Evolutionary conservation across 2,888 invertebrate species (phyloP), one percentile per base, ranked within the genome.

Genomic region (Acanthosoma haemorrhoidale): DNA sequence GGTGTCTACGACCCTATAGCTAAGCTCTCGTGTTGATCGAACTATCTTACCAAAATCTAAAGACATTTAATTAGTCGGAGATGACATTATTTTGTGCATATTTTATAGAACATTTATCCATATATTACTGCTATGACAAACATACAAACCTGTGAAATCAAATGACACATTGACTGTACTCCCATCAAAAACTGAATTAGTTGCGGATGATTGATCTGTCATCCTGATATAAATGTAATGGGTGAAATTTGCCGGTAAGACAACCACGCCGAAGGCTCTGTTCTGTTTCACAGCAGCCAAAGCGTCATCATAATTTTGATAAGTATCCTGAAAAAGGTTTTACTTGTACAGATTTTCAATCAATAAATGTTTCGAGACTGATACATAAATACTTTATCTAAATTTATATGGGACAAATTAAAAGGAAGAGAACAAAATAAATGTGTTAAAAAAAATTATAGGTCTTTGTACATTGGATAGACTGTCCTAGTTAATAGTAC

Each of bases 261-360:
- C 13, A 1, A 75, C 18, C 1, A 74, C 71, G 8, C 73, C 75
- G 67, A 72, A 74, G 6, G 73, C 73, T 51, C 69, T 61, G 8
- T 70, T 68, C 29, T 69, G 72, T 18, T 72, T 73, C 3, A 76
- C 75, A 5, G 75, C 75, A 18, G 71, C 60, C 38, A 74, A 57
- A 6, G 75, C 77, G 4, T 60, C 66, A 8, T 64, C 41, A 16
- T 64, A 64, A 15, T 39, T 31, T 9, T 21, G 1, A 41, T 41
- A 64, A 6, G 6, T 6, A 11, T 38, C 41, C 64, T 64, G 15
- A 39, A 41, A 59, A n/a, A 31, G 13, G 13, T 36, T 36, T 36
- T 36, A 8, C 36, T 13, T 36, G 13, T 36, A 9, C 13, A 36
- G 36, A 36, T 9, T 36, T 36, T 36, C 8, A 8, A 36, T 9